Base-by-base conservation (phyloP, 2,797 vertebrate species). In the Sciaenops ocellatus region DNA sequence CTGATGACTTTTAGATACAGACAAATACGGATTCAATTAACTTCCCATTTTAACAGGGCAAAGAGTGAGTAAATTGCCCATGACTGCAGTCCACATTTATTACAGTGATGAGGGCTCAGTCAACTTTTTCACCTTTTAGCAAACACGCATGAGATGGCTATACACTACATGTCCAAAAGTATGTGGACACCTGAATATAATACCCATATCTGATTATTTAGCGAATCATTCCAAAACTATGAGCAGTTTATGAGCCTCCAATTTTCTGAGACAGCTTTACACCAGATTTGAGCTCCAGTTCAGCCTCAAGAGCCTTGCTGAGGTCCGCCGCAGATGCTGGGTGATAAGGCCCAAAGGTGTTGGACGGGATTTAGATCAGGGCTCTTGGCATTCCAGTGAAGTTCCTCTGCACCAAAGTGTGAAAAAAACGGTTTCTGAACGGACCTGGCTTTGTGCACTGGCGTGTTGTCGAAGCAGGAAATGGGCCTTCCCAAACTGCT, bases 1-100 rank as follows among this genome's bases (percentile, higher is more conserved):
- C 51, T 69, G 47, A 72, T 52, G 47, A 71, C 16, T 50, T 78
- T 75, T 28, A 56, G 24, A 41, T 59, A 56, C 56, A 54, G 63
- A n/a, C 20, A 61, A 74, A 80, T 60, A 54, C 0, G 22, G 59
- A 72, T 75, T 64, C 46, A 66, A 69, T 85, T 71, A 70, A 65
- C 30, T 51, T 50, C 41, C 38, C 52, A 20, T 76, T 69, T 79
- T 52, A 70, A 63, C 11, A 46, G 48, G 4, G 24, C 8, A 54
- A 63, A 26, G 16, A 50, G 24, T 42, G 11, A 47, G 41, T 72
- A 48, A 63, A 76, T 73, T 22, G n/a, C 3, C 65, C 24, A 1
- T 50, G 59, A 66, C 75, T 63, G 28, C 63, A 22, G 26, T 63
- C 34, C 6, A 63, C 34, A 63, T 62, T 77, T 16, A 59, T 79